These are phyloP conservation scores for Ophraella communa DNA, from an alignment of 2,888 invertebrate species.

Conservation along the genomic window DNA sequence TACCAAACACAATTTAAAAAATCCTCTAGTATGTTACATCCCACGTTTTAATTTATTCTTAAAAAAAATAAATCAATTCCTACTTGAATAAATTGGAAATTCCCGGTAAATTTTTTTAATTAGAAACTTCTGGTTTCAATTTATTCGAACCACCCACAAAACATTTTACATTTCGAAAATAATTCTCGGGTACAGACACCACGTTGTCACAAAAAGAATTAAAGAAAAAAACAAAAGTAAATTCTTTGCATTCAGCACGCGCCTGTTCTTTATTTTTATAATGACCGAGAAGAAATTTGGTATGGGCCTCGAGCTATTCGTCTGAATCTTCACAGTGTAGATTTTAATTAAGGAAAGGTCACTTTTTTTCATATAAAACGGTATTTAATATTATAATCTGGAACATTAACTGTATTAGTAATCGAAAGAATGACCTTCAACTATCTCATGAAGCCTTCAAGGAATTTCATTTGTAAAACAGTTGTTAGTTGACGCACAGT, in stretches of 20 bases:
- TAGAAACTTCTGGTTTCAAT: background rate
- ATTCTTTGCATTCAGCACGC: background rate
- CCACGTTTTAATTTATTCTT: too few relatives aligned
- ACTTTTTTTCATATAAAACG: constrained; percentile 1
- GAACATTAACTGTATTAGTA: background rate
- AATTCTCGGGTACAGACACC: background rate
- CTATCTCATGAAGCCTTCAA: background rate
- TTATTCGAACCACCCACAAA: background rate
- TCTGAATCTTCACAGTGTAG: background rate
- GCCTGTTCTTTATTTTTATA: background rate
- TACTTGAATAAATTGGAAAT: too few relatives aligned
- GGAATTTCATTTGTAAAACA: background rate
- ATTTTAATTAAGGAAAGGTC: background rate
- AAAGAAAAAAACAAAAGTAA: background rate
- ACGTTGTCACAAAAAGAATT: background rate
- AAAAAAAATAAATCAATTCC: too few relatives aligned
- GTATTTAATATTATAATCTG: constrained; percentile 1
- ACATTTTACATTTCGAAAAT: background rate
- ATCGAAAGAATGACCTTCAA: background rate
- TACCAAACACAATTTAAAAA: too few relatives aligned
- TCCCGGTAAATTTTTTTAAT: too few relatives aligned
- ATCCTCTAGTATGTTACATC: too few relatives aligned
- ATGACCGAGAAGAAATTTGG: background rate
- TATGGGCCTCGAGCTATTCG: background rate
- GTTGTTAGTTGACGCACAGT: too few relatives aligned